phyloP scores from a whole-genome alignment of 1,140 invertebrate genomes.

The Whitmania pigra region DNA sequence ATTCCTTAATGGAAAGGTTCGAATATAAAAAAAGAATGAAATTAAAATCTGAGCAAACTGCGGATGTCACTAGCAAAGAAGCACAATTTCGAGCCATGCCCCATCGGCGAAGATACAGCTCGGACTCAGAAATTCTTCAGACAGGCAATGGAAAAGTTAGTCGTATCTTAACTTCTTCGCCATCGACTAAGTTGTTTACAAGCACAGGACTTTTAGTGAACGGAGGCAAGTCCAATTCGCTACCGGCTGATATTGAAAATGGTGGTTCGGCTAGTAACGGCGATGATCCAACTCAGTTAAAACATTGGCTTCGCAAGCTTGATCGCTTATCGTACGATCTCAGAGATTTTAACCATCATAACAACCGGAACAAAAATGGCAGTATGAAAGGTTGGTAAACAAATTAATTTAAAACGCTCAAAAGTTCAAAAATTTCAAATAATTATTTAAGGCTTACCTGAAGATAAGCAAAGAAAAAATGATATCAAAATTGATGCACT shows the following conservation, averaged over 20 bases:
- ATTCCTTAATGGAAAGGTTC: constrained; percentile 2
- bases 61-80: not conserved
- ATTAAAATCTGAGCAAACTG: not conserved
- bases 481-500: too few relatives aligned
- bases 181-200: not conserved
- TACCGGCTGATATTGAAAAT: constrained; percentile 31
- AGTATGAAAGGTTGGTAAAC: not conserved
- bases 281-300: constrained; percentile 29
- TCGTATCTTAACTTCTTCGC: constrained; percentile 22
- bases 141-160: constrained; percentile 46
- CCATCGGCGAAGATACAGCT: constrained; percentile 41
- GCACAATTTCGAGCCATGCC: not conserved
- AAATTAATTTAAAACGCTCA: not conserved
- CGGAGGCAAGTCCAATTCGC: constrained; percentile 36
- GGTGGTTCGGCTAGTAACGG: constrained; percentile 25
- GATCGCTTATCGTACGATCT: constrained; percentile 43
- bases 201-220: not conserved
- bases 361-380: constrained; percentile 3
- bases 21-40: not conserved
- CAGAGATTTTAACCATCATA: constrained; percentile 27
- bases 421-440: too few relatives aligned
- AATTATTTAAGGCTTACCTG: too few relatives aligned
- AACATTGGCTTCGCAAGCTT: constrained; percentile 58
- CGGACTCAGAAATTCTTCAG: constrained; percentile 63
- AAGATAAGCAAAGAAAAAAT: too few relatives aligned